Percentiles rank a stretch among this genome's conserved stretches.
These are phyloP conservation scores for Amiota communis DNA, from an alignment of 2,888 invertebrate species.

Conservation along the genomic window DNA sequence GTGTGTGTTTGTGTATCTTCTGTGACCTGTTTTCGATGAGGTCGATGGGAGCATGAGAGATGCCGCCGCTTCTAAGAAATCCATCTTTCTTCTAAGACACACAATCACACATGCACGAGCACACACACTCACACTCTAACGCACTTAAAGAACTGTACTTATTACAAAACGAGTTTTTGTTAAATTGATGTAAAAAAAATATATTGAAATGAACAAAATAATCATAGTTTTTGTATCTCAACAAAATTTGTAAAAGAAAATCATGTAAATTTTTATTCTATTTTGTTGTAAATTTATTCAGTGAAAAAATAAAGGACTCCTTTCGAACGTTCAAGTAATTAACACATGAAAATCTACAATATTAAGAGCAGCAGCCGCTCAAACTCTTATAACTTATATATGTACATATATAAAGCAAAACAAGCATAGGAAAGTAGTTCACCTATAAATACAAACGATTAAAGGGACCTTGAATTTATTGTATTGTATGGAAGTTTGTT, in stretches of 20 bases:
- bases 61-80: neutral
- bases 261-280: neutral
- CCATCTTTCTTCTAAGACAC: neutral
- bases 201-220: neutral
- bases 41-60: no score
- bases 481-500: neutral
- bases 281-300: slow-evolving; percentile 4
- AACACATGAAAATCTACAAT: neutral
- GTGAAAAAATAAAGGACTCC: neutral
- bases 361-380: neutral
- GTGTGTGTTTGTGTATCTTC: no score
- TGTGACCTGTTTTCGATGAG: no score
- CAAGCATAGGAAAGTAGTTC: no score
- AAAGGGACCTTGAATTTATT: no score
- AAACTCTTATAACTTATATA: no score
- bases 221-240: neutral
- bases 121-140: neutral
- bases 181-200: slow-evolving; percentile 16
- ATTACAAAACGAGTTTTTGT: slow-evolving; percentile 26
- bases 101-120: neutral
- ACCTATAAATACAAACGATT: no score
- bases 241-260: neutral
- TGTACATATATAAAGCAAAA: no score
- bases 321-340: neutral
- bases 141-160: slow-evolving; percentile 20